Evolutionary conservation across 1,140 invertebrate species (phyloP), one percentile per base, ranked within the genome.

Genomic region (Cecropterus lyciades): DNA sequence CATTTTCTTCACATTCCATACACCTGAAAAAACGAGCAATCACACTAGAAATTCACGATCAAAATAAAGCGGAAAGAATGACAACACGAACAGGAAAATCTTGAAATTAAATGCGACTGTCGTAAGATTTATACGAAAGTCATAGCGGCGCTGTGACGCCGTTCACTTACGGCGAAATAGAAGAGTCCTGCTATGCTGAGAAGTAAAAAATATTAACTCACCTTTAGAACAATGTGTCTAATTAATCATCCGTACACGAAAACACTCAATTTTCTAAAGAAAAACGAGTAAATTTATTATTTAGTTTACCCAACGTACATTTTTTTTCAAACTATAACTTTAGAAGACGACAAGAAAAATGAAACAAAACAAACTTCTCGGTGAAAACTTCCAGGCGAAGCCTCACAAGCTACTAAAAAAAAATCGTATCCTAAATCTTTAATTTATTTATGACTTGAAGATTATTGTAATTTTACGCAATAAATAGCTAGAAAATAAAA

Each of bases 1-100:
- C 82, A 83, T 85, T 72, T 78, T 84, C 67, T 51, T 84, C 73
- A 82, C 87, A 89, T 89, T 82, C 82, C 87, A 85, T 84, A 69
- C 74, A 85, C 73, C 87, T 89, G 78, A 30, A 89, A 83, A 27
- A 49, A 17, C 9, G 16, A 24, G 24, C 43, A 9, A 24, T 17
- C 5, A 40, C 10, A 15, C 14, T 11, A 30, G 16, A 9, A 53
- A 0, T 37, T 4, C 0, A 7, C 14, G 9, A 17, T 5, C 15
- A 0, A 37, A 15, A 11, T 37, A 53, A 30, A 30, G 3, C 27
- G 27, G 27, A 0, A 30, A 0, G 7, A 37, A n/a, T 37, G 33
- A 37, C 40, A 14, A 14, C 13, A 43, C 11, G 6, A 43, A 37
- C 9, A 3, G 33, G 9, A 37, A n/a, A 37, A 37, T 37, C 11